Evolutionary conservation across 2,113 vertebrate species (phyloP), one percentile per base, ranked within the genome.

Genomic region (Peromyscus maniculatus): DNA sequence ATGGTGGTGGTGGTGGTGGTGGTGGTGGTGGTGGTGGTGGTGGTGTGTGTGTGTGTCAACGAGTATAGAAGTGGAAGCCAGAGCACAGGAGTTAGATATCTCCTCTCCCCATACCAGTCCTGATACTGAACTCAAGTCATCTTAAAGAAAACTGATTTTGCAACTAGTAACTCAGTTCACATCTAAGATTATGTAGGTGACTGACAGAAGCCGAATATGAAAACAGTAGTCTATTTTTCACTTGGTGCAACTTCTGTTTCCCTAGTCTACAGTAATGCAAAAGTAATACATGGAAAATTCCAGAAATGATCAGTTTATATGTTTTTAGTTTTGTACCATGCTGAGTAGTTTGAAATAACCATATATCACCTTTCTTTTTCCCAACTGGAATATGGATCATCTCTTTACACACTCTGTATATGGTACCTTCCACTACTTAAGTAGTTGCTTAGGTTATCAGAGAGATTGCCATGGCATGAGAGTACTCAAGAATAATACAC

Each of bases 111-210:
- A 67, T 67, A 21, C 3, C 4, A 5, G 8, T 46, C 1, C 28
- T 17, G 16, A 49, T 67, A 46, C 36, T 67, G 39, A 49, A 67
- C 17, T 19, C 31, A 87, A 33, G 28, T 49, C 16, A 9, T 84
- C 55, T 92, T 93, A 57, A 75, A 95, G 83, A 95, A 96, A 91
- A 90, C 9, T 22, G 24, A 74, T 71, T 89, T 87, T 75, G 22
- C n/a, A 77, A 67, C 7, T 24, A 95, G 46, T 49, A 92, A 75
- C 26, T 83, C 24, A 67, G 16, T 83, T 83, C 46, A 28, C 67
- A 96, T 28, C 52, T 57, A 17, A 86, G 43, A 36, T 86, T 24
- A 75, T 80, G 19, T 2, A 69, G 71, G 36, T 13, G 16, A 13
- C 15, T 66, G 5, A 5, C 52, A 31, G n/a, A 91, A 90, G 24